Conservation (phyloP, 2,113 vertebrate species). For the Chinchilla lanigera region DNA sequence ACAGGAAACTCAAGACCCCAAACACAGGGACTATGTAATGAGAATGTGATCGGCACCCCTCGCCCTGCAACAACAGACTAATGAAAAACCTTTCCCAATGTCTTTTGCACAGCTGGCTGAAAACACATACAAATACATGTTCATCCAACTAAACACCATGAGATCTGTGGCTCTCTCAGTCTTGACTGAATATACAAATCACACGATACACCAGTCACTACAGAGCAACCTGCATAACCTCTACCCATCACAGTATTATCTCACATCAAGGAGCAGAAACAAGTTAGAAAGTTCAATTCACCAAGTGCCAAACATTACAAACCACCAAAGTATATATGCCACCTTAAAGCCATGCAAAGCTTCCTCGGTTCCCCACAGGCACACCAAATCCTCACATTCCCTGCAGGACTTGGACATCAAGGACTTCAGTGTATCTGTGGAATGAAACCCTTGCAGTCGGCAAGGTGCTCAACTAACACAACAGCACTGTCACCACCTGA, state of each 20-base stretch:
- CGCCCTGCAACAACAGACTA: not conserved
- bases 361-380: not conserved
- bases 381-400: not conserved
- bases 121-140: not conserved
- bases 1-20: no score
- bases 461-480: not conserved
- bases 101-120: not conserved
- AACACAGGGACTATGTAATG: accelerated
- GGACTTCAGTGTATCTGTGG: not conserved
- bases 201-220: accelerated
- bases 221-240: not conserved
- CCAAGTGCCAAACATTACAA: not conserved
- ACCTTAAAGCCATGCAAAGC: not conserved
- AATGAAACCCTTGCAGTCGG: not conserved
- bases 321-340: not conserved
- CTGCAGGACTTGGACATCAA: not conserved
- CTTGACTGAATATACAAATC: not conserved
- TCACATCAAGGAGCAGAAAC: not conserved
- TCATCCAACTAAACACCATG: not conserved
- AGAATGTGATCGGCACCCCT: not conserved
- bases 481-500: not conserved
- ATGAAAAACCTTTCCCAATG: not conserved
- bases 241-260: not conserved
- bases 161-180: not conserved
- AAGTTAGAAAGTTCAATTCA: not conserved